These are phyloP conservation scores for Adineta ricciae DNA, from an alignment of 2,888 invertebrate species.

Conservation along the genomic window DNA sequence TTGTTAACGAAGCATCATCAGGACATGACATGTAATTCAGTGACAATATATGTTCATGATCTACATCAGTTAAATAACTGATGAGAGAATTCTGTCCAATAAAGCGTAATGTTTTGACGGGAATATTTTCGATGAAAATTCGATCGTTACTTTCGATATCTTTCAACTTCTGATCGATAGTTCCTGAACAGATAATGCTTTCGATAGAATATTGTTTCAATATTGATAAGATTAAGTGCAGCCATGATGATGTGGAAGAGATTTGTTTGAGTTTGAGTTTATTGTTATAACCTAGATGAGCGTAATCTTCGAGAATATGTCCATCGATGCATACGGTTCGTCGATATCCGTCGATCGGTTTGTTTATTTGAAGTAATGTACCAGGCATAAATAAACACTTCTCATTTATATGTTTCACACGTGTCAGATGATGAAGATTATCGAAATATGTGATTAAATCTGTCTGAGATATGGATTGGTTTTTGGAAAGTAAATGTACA, in stretches of 20 bases:
- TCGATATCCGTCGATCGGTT: neutral
- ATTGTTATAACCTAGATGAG: neutral
- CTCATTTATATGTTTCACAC: neutral
- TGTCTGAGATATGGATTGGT: neutral
- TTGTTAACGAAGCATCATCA: neutral
- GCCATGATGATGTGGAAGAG: neutral
- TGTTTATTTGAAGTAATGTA: neutral
- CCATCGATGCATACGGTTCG: neutral
- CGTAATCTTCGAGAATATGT: neutral
- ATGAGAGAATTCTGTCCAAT: neutral
- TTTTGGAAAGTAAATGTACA: neutral
- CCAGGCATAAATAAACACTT: neutral
- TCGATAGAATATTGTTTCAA: neutral
- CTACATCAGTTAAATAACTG: neutral
- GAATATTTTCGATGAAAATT: neutral
- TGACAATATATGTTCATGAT: neutral
- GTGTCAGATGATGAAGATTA: neutral
- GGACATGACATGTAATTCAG: neutral
- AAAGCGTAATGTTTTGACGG: neutral
- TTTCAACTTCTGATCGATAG: neutral
- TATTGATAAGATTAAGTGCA: neutral
- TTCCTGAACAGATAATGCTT: neutral
- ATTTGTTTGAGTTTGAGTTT: conserved; percentile 4
- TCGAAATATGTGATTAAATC: neutral
- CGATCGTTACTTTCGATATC: neutral